Base-by-base conservation (phyloP, 1,140 invertebrate genomes). In the Bemisia tabaci region DNA sequence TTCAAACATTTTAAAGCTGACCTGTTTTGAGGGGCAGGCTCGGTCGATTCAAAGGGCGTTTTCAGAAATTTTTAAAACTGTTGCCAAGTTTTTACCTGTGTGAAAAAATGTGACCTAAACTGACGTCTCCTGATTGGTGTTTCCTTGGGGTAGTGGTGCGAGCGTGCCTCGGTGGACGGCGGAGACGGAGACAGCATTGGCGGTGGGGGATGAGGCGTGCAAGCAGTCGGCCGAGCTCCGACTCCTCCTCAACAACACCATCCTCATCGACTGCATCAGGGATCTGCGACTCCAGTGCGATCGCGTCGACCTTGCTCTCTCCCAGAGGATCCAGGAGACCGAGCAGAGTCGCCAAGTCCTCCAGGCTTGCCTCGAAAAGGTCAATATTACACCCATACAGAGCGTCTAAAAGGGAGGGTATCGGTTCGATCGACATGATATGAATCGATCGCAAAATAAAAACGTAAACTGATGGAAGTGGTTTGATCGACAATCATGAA, bases 221-320 rank as follows among this genome's bases (percentile, higher is more conserved):
- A 48, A 58, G 1, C 60, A 66, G 12, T 66, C 65, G 21, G 39
- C 1, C 1, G 78, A 84, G 48, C 75, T 90, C 26, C 76, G 88
- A 26, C 79, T 81, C 1, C 83, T 82, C 2, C 73, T 90, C 0
- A 81, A 87, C 69, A 70, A 66, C 1, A 77, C 82, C 0, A 84
- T 87, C 59, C 76, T 88, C 39, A 78, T 81, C 11, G 84, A 85
- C 65, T 83, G 82, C 0, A 81, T 88, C 0, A 79, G 84, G 67
- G 87, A 89, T 76, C 78, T 92, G 12, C 79, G 87, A 25, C 82
- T 79, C 26, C 88, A 90, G 77, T 87, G 87, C 0, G 87, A 88
- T 74, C 77, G 76, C 61, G 87, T 90, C 0, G 87, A 90, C 71
- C 77, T 82, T 62, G 83, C 84, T 1, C 73, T 91, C 58, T 80